phyloP scores from a whole-genome alignment of 2,797 vertebrate genomes.

The Choloepus didactylus region DNA sequence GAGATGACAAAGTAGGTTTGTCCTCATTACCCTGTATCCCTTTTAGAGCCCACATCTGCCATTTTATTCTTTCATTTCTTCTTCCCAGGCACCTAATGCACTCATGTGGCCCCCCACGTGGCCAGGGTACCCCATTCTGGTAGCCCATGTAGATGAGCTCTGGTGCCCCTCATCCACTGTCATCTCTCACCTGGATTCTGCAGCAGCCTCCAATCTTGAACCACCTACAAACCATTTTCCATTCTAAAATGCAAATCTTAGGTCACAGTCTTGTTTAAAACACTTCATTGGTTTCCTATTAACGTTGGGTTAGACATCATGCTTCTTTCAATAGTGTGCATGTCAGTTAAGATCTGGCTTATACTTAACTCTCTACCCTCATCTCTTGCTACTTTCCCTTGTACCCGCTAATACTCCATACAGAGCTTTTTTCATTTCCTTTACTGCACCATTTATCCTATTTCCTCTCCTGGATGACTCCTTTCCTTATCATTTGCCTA shows the following conservation, averaged over 20 bases:
- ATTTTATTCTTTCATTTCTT: constrained; percentile 13
- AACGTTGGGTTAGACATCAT: neutral
- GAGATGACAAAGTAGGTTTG: constrained; percentile 6
- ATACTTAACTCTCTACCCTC: neutral
- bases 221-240: neutral
- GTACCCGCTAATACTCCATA: neutral
- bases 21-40: neutral
- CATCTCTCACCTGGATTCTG: neutral
- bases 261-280: neutral
- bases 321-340: neutral
- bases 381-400: neutral
- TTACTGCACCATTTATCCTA: neutral
- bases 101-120: neutral
- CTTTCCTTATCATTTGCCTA: constrained; percentile 20
- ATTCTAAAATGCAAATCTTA: constrained; percentile 25
- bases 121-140: neutral
- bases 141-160: neutral
- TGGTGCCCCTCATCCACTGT: neutral
- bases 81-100: neutral
- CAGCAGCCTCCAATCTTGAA: constrained; percentile 8
- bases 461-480: neutral
- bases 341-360: neutral
- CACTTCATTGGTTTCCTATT: neutral
- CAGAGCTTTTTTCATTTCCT: constrained; percentile 2
- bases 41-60: neutral